Evolutionary conservation across 2,888 invertebrate species (phyloP).

Genomic region (Dilophus febrilis): DNA sequence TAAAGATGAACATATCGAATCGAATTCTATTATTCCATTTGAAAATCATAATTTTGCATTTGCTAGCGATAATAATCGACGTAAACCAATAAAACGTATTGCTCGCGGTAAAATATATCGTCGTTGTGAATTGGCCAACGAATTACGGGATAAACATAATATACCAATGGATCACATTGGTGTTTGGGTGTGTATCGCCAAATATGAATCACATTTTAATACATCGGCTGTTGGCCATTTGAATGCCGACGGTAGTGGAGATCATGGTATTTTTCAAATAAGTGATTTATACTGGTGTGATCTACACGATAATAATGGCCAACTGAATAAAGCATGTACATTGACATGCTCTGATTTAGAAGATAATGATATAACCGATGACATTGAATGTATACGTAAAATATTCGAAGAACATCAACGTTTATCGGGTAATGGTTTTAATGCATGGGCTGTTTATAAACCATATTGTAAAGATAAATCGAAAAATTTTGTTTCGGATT

Average conservation of each 20-base stretch:
- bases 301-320: slow-evolving; percentile 27
- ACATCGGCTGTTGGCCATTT: slow-evolving; percentile 37
- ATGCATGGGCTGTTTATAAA: slow-evolving; percentile 40
- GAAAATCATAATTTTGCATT: too few species aligned
- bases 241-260: slow-evolving; percentile 37
- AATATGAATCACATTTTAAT: slow-evolving; percentile 46
- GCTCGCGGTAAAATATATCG: slow-evolving; percentile 36
- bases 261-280: slow-evolving; percentile 57
- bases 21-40: background rate
- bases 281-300: slow-evolving; percentile 53
- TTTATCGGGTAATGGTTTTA: slow-evolving; percentile 50
- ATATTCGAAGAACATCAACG: slow-evolving; percentile 47
- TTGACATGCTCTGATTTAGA: slow-evolving; percentile 40
- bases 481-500: slow-evolving; percentile 36
- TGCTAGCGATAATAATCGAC: too few species aligned
- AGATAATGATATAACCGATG: slow-evolving; percentile 50
- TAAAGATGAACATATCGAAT: slow-evolving; percentile 4
- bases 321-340: slow-evolving; percentile 39
- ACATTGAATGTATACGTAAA: slow-evolving; percentile 44
- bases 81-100: too few species aligned
- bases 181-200: slow-evolving; percentile 50
- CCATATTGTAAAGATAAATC: slow-evolving; percentile 37
- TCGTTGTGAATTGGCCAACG: slow-evolving; percentile 49
- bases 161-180: slow-evolving; percentile 32
- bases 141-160: slow-evolving; percentile 35